Evolutionary conservation across 64 coral and sea anemone species (phyloP).

Genomic region (Pocillopora damicornis): DNA sequence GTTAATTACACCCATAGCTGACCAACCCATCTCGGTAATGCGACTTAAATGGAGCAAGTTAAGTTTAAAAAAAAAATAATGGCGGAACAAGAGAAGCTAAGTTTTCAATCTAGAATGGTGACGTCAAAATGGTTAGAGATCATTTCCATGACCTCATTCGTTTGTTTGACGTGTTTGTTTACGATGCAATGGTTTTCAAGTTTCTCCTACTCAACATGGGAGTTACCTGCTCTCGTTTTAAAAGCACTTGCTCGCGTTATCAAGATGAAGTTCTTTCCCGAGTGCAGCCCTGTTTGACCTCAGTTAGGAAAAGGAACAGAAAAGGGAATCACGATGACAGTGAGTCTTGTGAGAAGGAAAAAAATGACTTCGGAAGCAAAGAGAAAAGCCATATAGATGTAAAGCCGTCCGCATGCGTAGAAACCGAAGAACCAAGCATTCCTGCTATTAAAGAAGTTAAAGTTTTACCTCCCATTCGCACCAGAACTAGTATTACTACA

Average conservation of each 20-base stretch:
- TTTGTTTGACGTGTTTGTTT: not conserved
- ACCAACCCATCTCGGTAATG: no score
- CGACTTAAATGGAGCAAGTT: no score
- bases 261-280: not conserved
- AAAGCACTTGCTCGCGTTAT: not conserved
- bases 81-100: not conserved
- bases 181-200: not conserved
- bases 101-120: not conserved
- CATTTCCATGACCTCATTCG: not conserved
- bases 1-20: no score
- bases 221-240: not conserved
- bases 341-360: not conserved
- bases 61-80: not conserved
- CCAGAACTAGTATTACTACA: not conserved
- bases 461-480: slow-evolving; percentile 27
- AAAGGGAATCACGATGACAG: not conserved
- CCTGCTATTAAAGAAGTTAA: slow-evolving; percentile 3
- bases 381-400: not conserved
- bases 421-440: not conserved
- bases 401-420: not conserved
- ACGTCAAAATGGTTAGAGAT: not conserved
- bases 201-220: not conserved
- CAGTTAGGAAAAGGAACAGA: not conserved
- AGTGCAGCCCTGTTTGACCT: not conserved
- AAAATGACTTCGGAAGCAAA: not conserved